These are phyloP conservation scores for Gisinianus flammeolus DNA, from an alignment of 2,888 invertebrate genomes.

Conservation along the genomic window DNA sequence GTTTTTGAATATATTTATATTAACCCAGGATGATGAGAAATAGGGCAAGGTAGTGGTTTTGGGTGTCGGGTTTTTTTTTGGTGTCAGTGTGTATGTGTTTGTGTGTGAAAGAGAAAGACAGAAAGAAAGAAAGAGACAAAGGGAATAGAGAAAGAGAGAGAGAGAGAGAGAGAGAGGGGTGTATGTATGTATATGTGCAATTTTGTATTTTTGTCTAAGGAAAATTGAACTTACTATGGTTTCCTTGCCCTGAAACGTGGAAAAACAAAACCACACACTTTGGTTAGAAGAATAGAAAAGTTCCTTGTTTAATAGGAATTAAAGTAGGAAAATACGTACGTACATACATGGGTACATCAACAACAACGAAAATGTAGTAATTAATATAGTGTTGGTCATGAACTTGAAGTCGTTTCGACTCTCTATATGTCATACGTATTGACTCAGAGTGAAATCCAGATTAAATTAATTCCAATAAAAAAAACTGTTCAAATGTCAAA, in stretches of 20 bases:
- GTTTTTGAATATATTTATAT: neutral
- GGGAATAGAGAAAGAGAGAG: neutral
- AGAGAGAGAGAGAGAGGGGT: neutral
- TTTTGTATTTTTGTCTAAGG: slow-evolving; percentile 9
- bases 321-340: neutral
- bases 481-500: no score
- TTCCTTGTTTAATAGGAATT: neutral
- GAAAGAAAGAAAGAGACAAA: neutral
- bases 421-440: no score
- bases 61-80: neutral
- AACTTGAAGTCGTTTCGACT: no score
- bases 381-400: no score
- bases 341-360: no score
- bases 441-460: no score
- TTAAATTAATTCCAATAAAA: no score
- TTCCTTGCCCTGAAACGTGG: slow-evolving; percentile 70
- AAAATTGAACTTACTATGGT: slow-evolving; percentile 69
- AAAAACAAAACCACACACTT: slow-evolving; percentile 39
- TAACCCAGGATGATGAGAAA: neutral
- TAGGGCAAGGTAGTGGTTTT: neutral
- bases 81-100: neutral
- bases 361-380: no score
- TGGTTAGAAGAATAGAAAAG: slow-evolving; percentile 2
- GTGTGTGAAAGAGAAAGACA: neutral
- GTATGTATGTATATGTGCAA: neutral